phyloP scores from a whole-genome alignment of 2,888 invertebrate genomes.

The Ophioninae sp. region DNA sequence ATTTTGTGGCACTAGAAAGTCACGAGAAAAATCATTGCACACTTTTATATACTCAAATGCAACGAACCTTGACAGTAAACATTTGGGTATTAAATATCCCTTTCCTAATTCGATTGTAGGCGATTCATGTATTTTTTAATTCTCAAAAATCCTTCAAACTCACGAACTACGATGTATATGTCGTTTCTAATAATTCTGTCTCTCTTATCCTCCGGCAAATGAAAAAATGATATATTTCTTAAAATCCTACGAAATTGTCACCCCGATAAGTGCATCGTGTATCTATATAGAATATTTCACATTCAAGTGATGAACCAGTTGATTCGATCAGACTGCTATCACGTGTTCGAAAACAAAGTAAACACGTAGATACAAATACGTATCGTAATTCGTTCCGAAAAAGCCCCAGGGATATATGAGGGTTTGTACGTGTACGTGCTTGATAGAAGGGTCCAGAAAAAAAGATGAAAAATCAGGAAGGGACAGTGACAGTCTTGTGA shows the following conservation, averaged over 20 bases:
- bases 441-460: not conserved
- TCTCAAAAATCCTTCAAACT: not conserved
- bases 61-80: not conserved
- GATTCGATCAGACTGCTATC: no score
- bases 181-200: not conserved
- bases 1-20: not conserved
- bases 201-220: not conserved
- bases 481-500: not conserved
- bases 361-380: not conserved
- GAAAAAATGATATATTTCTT: not conserved
- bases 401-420: not conserved
- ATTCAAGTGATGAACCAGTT: no score
- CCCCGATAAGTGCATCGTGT: not conserved
- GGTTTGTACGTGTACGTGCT: not conserved
- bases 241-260: not conserved
- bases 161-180: not conserved
- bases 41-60: not conserved
- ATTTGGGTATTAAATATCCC: not conserved
- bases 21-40: not conserved
- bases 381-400: not conserved
- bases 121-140: not conserved
- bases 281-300: not conserved
- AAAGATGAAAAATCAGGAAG: not conserved
- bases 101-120: no score
- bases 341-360: no score